Conservation (phyloP, 2,888 invertebrate genomes). For the Aethes cnicana region DNA sequence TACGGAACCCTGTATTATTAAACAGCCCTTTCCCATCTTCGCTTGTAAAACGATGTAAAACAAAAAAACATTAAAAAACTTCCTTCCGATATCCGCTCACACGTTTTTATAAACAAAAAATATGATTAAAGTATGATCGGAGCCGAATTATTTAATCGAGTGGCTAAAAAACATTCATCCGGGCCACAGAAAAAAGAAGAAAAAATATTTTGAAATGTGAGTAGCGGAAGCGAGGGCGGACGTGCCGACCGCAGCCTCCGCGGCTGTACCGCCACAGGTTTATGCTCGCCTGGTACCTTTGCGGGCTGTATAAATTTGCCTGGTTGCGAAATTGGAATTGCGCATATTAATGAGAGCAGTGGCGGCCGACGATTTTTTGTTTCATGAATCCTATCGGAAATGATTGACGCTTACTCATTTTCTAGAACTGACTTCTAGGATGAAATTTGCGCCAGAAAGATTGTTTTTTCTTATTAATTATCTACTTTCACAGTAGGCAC, state of each 20-base stretch:
- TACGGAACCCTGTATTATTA: constrained; percentile 8
- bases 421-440: too few relatives aligned
- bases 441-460: too few relatives aligned
- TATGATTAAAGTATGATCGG: constrained; percentile 32
- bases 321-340: background rate
- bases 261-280: constrained; percentile 8
- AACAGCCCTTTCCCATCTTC: constrained; percentile 3
- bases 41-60: constrained; percentile 18
- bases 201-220: constrained; percentile 52
- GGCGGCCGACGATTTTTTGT: too few relatives aligned
- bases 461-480: too few relatives aligned
- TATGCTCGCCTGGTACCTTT: constrained; percentile 17
- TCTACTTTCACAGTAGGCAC: too few relatives aligned
- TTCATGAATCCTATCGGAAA: too few relatives aligned
- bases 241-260: constrained; percentile 61
- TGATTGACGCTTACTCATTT: too few relatives aligned
- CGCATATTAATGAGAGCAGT: too few relatives aligned
- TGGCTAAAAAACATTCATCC: constrained; percentile 45
- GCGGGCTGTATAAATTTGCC: background rate
- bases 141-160: constrained; percentile 35
- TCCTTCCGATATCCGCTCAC: constrained; percentile 34
- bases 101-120: constrained; percentile 30
- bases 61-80: constrained; percentile 10
- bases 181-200: constrained; percentile 59
- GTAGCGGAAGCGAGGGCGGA: constrained; percentile 62